Conservation (phyloP, 1,140 invertebrate genomes). For the Trypoxylus dichotomus region DNA sequence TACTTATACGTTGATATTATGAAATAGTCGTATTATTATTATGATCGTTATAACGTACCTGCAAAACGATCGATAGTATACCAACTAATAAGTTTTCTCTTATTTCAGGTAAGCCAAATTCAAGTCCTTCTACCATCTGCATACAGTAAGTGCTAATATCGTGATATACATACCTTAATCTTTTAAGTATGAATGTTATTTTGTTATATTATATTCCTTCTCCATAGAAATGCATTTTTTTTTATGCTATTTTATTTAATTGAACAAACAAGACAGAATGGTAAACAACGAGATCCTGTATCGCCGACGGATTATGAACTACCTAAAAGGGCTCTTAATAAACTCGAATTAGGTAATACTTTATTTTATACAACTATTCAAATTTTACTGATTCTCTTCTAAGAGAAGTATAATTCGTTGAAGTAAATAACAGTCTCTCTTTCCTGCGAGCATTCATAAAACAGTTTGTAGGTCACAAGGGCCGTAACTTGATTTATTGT, state of each 20-base stretch:
- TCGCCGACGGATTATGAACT: neutral
- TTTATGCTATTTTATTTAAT: neutral
- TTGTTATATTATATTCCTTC: neutral
- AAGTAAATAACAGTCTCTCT: neutral
- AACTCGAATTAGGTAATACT: neutral
- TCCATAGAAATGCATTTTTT: neutral
- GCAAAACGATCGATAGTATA: no score
- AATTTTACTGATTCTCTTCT: neutral
- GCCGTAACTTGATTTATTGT: conserved; percentile 3
- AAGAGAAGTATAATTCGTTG: neutral
- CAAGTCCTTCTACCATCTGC: no score
- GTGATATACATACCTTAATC: neutral
- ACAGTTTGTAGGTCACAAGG: neutral
- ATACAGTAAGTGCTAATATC: neutral
- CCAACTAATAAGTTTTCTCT: no score
- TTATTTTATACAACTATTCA: neutral
- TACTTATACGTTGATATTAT: no score
- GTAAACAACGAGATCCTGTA: neutral
- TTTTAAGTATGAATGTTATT: no score
- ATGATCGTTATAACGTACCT: no score
- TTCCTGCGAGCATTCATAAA: neutral
- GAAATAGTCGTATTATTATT: no score
- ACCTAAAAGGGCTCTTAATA: neutral
- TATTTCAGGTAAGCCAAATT: neutral
- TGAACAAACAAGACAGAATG: neutral